Percentiles rank a stretch among this genome's conserved stretches.
phyloP scores from a whole-genome alignment of 2,797 vertebrate species.

The Enteromius paludinosus region DNA sequence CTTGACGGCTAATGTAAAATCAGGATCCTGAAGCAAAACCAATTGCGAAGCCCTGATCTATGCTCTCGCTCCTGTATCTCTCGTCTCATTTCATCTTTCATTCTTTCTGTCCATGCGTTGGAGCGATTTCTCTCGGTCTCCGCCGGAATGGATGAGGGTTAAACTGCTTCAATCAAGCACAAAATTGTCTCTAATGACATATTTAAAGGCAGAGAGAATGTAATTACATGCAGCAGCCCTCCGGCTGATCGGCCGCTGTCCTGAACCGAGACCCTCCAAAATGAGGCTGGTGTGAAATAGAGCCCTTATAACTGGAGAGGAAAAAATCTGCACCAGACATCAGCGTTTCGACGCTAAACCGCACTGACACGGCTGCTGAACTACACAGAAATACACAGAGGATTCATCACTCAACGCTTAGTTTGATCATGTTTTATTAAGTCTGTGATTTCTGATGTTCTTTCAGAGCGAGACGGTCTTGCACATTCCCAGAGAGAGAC shows the following conservation, averaged over 20 bases:
- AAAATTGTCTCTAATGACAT: conserved; percentile 53
- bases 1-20: conserved; percentile 16
- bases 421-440: conserved; percentile 40
- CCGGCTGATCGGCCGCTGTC: conserved; percentile 21
- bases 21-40: conserved; percentile 16
- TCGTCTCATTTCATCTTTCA: conserved; percentile 25
- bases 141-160: conserved; percentile 21
- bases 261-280: conserved; percentile 11
- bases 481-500: neutral
- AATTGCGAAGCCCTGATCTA: neutral
- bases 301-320: conserved; percentile 1
- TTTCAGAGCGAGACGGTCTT: neutral
- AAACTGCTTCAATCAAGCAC: conserved; percentile 49
- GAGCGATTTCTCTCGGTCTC: conserved; percentile 4
- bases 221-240: conserved; percentile 49
- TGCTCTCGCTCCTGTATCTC: neutral
- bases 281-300: neutral
- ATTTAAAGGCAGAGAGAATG: conserved; percentile 27
- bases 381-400: conserved; percentile 24
- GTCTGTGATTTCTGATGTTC: conserved; percentile 25
- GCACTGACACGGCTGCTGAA: conserved; percentile 11
- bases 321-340: neutral
- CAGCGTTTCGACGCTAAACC: conserved; percentile 12
- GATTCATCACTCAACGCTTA: conserved; percentile 27
- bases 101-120: conserved; percentile 28